These are phyloP conservation scores for Stigmatopora nigra DNA, from an alignment of 2,113 vertebrate species.

Conservation along the genomic window DNA sequence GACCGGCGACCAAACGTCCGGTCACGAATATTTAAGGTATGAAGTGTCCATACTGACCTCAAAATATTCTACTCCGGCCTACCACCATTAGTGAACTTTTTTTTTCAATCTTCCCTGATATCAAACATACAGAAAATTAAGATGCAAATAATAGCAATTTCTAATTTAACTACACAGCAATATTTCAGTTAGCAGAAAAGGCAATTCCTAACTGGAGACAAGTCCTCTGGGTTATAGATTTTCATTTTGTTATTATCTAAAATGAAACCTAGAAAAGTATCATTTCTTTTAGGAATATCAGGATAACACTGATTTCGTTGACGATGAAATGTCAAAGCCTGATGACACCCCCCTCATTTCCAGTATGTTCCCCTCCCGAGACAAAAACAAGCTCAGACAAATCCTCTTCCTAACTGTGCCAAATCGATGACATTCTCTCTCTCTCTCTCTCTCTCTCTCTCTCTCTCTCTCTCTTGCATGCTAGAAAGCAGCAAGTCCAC, in stretches of 20 bases:
- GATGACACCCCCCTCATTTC: background rate
- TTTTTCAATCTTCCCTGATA: too few species aligned
- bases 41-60: too few species aligned
- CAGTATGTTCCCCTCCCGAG: constrained; percentile 9
- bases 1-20: too few species aligned
- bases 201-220: too few species aligned
- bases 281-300: background rate
- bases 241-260: too few species aligned
- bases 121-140: too few species aligned
- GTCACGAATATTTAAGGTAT: too few species aligned
- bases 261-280: background rate
- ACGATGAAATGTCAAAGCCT: background rate
- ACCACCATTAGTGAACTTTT: too few species aligned
- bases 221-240: background rate
- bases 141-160: too few species aligned
- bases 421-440: constrained; percentile 49
- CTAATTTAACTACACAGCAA: too few species aligned
- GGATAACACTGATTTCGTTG: background rate
- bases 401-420: constrained; percentile 25
- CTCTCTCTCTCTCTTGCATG: constrained; percentile 39
- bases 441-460: constrained; percentile 32
- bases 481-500: constrained; percentile 43
- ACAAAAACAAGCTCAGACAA: constrained; percentile 36
- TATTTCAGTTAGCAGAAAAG: too few species aligned
- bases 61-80: too few species aligned